These are phyloP conservation scores for Andrena trimmerana DNA, from an alignment of 2,888 invertebrate genomes.

Conservation along the genomic window DNA sequence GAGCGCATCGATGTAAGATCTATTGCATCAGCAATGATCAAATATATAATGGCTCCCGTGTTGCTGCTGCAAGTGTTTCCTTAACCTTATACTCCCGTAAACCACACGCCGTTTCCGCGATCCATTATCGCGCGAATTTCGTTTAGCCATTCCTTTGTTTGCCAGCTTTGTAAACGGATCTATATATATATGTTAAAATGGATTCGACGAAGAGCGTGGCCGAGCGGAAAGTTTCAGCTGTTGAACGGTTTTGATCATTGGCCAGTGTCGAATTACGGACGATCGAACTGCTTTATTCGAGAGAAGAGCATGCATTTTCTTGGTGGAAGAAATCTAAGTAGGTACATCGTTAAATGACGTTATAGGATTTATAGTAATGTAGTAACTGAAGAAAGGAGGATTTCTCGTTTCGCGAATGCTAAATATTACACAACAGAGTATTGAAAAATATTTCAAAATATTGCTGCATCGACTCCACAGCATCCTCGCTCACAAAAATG, in stretches of 20 bases:
- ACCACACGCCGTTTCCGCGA: slow-evolving; percentile 48
- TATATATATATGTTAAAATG: slow-evolving; percentile 6
- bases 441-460: too few relatives aligned
- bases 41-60: slow-evolving; percentile 56
- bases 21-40: slow-evolving; percentile 62
- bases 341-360: too few relatives aligned
- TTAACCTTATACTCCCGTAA: slow-evolving; percentile 65
- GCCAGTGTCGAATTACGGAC: slow-evolving; percentile 4
- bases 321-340: too few relatives aligned
- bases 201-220: slow-evolving; percentile 10
- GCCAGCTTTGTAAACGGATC: slow-evolving; percentile 26
- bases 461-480: too few relatives aligned
- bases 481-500: neutral
- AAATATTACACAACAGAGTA: too few relatives aligned
- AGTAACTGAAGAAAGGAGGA: too few relatives aligned
- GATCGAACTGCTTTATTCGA: too few relatives aligned
- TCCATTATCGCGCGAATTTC: slow-evolving; percentile 53
- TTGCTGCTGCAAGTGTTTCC: slow-evolving; percentile 54
- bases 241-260: neutral
- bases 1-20: neutral
- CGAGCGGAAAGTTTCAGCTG: neutral
- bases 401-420: too few relatives aligned
- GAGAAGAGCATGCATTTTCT: too few relatives aligned
- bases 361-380: too few relatives aligned
- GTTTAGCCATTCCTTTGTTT: slow-evolving; percentile 44